Base-by-base conservation (phyloP, 2,888 invertebrate genomes). In the Druceiella hillmani region DNA sequence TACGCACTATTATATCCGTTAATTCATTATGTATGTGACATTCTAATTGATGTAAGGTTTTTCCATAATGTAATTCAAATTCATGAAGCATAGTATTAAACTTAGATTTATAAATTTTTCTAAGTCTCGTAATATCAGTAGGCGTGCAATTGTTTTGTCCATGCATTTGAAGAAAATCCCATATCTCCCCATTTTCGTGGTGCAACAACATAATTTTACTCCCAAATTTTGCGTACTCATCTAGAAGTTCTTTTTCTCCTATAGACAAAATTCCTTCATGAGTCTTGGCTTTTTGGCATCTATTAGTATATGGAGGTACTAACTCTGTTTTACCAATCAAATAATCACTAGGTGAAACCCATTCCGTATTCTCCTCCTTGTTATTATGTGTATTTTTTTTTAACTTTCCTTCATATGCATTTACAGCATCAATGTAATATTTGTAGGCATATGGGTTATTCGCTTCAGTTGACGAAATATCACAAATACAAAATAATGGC, bases 281-380 rank as follows among this genome's bases (percentile, higher is more conserved):
- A 20, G 69, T 60, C 44, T 52, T 59, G 2, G 64, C 66, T 53
- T 66, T 59, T 10, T 60, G 62, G 37, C 66, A 63, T 58, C 65
- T 69, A 1, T 69, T 67, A 10, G 70, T 70, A 44, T 69, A 66
- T 0, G 70, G 70, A 22, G 68, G 65, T 16, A 54, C 53, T 5
- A 70, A 50, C 32, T 65, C 58, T 43, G 69, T 31, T 45, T 55
- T 56, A 11, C 59, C 65, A 43, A 67, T 61, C 24, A 70, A 48
- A 37, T 58, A 50, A 47, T 70, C 70, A 50, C 70, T 70, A 5
- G 70, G 70, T 24, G 70, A 70, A 28, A 53, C 48, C 69, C 70
- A 70, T 22, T 54, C 51, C 41, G 54, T 50, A 10, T n/a, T n/a
- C n/a, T n/a, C n/a, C n/a, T n/a, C n/a, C n/a, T n/a, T n/a, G n/a